phyloP scores from a whole-genome alignment of 2,797 vertebrate species.

The Rhynchonycteris naso region DNA sequence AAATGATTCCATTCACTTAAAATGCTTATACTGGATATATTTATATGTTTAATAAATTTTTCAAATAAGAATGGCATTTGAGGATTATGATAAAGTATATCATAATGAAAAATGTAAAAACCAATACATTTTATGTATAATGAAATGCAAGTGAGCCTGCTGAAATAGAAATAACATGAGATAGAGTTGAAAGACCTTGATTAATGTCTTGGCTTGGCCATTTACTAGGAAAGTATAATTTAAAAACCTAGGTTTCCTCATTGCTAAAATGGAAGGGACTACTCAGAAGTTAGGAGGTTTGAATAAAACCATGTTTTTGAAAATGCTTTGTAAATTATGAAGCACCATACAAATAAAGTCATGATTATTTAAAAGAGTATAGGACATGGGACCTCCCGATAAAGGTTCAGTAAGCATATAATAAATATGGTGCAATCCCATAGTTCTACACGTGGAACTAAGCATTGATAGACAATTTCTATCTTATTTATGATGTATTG shows the following conservation, averaged over 20 bases:
- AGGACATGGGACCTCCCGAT: neutral
- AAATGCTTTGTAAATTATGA: slow-evolving; percentile 36
- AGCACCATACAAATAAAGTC: neutral
- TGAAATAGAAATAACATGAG: slow-evolving; percentile 23
- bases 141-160: neutral
- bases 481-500: neutral
- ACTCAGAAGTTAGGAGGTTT: slow-evolving; percentile 8
- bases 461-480: neutral
- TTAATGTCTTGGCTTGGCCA: neutral
- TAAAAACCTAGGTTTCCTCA: neutral
- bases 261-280: slow-evolving; percentile 6
- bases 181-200: neutral
- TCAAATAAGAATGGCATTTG: slow-evolving; percentile 42
- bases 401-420: slow-evolving; percentile 7
- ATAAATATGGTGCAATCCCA: neutral
- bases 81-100: slow-evolving; percentile 60
- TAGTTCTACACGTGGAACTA: neutral
- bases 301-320: slow-evolving; percentile 13
- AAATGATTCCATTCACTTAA: slow-evolving; percentile 70
- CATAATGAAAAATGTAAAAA: slow-evolving; percentile 54
- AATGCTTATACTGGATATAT: slow-evolving; percentile 49
- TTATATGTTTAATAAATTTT: slow-evolving; percentile 63
- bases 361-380: neutral
- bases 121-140: slow-evolving; percentile 33
- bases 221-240: neutral